A percentile compares a stretch with the other conserved stretches of the same genome.
Evolutionary conservation across 2,888 invertebrate species (phyloP).

Genomic region (Drosophila kuntzei): DNA sequence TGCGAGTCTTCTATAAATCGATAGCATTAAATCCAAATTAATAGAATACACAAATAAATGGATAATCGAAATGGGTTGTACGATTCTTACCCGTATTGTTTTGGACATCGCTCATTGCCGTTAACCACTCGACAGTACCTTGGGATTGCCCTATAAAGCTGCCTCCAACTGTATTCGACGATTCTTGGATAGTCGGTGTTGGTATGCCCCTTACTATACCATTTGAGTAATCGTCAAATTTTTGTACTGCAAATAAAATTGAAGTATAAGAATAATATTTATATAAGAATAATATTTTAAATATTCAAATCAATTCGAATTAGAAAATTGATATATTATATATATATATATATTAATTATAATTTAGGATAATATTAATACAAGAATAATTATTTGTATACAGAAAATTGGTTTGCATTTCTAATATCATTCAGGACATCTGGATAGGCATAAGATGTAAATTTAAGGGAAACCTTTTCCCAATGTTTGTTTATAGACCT

Average conservation of each 20-base stretch:
- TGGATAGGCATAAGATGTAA: neutral
- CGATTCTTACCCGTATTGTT: conserved; percentile 71
- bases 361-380: neutral
- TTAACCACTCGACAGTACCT: conserved; percentile 83
- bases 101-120: conserved; percentile 80
- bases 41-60: neutral
- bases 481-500: neutral
- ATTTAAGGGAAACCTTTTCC: neutral
- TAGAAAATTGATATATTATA: too few relatives aligned
- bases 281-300: neutral
- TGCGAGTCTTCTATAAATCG: conserved; percentile 83
- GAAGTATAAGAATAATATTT: neutral
- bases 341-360: too few relatives aligned
- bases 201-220: conserved; percentile 46
- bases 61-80: too few relatives aligned
- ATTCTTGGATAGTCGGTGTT: conserved; percentile 43
- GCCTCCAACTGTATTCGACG: conserved; percentile 31
- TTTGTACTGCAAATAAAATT: conserved; percentile 58
- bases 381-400: neutral
- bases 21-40: neutral
- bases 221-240: conserved; percentile 75
- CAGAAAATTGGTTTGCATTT: neutral
- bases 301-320: too few relatives aligned
- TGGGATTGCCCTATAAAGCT: conserved; percentile 73
- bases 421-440: neutral